Percentiles rank a stretch among this genome's conserved stretches.
Evolutionary conservation across 2,797 vertebrate genomes (phyloP).

Genomic region (Caiman crocodilus): DNA sequence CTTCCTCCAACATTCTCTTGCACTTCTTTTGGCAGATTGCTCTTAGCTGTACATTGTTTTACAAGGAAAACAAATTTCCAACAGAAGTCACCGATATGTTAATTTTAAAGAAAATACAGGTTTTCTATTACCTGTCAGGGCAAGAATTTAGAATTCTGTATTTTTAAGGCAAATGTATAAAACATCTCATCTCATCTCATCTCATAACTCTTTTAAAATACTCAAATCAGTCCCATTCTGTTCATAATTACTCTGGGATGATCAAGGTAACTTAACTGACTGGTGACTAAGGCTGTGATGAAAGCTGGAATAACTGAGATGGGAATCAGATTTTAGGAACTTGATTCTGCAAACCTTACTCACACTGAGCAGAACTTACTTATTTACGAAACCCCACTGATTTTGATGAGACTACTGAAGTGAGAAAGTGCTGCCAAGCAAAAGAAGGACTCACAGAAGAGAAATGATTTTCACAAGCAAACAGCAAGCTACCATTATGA

Average conservation of each 20-base stretch:
- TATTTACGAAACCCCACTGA: not conserved
- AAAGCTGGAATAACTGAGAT: constrained; percentile 1
- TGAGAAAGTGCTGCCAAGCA: not conserved
- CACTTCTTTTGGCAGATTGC: not conserved
- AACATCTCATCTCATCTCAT: constrained; percentile 9
- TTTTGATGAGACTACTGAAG: constrained; percentile 13
- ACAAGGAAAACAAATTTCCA: constrained; percentile 21
- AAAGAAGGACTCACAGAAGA: not conserved
- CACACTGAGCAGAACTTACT: not conserved
- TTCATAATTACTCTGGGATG: not conserved
- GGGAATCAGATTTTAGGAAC: not conserved
- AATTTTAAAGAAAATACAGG: constrained; percentile 17
- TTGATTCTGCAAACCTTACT: not conserved
- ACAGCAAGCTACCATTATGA: not conserved
- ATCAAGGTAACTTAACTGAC: not conserved
- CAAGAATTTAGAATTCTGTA: not conserved
- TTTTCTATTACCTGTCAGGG: not conserved
- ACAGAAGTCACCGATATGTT: not conserved
- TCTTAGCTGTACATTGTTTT: not conserved
- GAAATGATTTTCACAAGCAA: not conserved
- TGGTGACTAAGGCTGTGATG: not conserved
- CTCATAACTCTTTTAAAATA: no score
- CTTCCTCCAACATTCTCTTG: not conserved
- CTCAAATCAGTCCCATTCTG: not conserved
- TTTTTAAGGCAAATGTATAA: not conserved